Evolutionary conservation across 2,113 vertebrate species (phyloP), one percentile per base, ranked within the genome.

Genomic region (Sapayoa aenigma): DNA sequence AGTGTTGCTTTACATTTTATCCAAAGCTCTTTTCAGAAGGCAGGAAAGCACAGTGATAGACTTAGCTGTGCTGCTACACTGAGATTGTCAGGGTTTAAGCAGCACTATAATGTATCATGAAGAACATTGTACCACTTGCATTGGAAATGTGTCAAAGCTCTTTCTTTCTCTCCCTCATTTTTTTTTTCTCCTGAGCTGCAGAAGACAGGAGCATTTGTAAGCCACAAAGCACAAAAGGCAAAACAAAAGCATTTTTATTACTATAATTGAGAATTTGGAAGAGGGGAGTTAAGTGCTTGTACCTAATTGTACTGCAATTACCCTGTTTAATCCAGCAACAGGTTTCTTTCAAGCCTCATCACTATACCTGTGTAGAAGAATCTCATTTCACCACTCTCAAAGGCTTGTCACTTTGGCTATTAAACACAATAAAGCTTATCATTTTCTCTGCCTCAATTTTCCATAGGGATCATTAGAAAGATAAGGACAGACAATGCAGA

Each of bases 161-260:
- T 86, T 86, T 93, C 87, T 92, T 33, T 73, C 65, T 77, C 23
- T 78, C 33, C 33, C 14, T 71, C 50, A 75, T 65, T 79, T 22
- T 28, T 71, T 86, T 88, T 84, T 79, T 49, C 49, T 73, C 66
- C 90, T 84, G 83, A 96, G 90, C 71, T 67, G 41, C 50, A 75
- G 49, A 94, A 95, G 93, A 96, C 93, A 95, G 85, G 68, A 96
- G 68, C 88, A 90, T 96, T 94, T 94, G 94, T 95, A 96, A 96
- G 85, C 85, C 87, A 68, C 39, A 60, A 93, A 84, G 44, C 85
- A 96, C 88, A 93, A 95, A 96, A 96, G 95, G 84, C 83, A 96
- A 97, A 96, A 96, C 89, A 96, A 96, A 96, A 92, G 77, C 77
- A 95, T 95, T 96, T 96, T 96, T 96, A 88, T 94, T 89, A 89